Evolutionary conservation across 2,888 invertebrate species (phyloP), one percentile per base, ranked within the genome.

Genomic region (Cepaea hortensis): DNA sequence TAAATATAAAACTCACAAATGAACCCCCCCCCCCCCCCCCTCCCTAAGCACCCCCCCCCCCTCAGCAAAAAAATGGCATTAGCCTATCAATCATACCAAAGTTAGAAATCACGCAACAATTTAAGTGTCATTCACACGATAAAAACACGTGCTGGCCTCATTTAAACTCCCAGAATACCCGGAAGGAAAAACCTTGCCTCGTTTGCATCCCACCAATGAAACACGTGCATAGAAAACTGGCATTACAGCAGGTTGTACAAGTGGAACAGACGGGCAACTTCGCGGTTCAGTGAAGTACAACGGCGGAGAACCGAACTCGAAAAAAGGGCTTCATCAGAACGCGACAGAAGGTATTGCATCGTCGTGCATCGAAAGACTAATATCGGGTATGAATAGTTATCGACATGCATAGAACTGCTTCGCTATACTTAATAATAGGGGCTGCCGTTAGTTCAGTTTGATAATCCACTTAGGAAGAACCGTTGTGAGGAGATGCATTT

Each of bases 211-310:
- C 50, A 3, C n/a, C 55, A 23, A 55, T 15, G 55, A 6, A 11
- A 72, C 82, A 73, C 82, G 82, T 72, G 73, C 13, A 5, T 23
- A 5, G 11, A n/a, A 65, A 61, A 35, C 65, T 46, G 3, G 1
- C 65, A 46, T 13, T 65, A 65, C 46, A 61, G 20, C 84, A 75
- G 84, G 20, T 75, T 62, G 75, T 15, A 18, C 11, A 62, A 55
- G 18, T 15, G 6, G 23, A 75, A 84, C 84, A 84, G 84, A 84
- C n/a, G 84, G 84, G 18, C 4, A 75, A 3, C 11, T 6, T 75
- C 62, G 62, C 84, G 62, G 55, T 62, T 48, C 84, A 73, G 11
- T 75, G 75, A 75, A 84, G 84, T 50, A 23, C 18, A 75, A 62
- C 84, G 75, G 20, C 1, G 3, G 50, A 72, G 5, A 23, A 48